phyloP scores from a whole-genome alignment of 2,113 vertebrate species.

The Phoxinus phoxinus region DNA sequence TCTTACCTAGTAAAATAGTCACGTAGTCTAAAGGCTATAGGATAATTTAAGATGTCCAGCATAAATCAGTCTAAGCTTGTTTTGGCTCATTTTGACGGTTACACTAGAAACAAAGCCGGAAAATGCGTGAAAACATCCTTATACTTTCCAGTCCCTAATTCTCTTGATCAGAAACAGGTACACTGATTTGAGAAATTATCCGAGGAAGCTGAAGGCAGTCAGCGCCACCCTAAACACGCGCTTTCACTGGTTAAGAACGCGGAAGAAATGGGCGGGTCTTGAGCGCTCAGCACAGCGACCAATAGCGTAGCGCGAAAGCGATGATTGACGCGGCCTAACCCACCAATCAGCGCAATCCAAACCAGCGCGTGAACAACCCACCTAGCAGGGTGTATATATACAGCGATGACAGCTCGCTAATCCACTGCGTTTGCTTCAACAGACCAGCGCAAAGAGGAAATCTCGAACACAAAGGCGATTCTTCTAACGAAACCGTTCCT shows the following conservation, averaged over 20 bases:
- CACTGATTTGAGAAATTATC: constrained; percentile 81
- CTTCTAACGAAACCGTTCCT: constrained; percentile 18
- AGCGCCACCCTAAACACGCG: constrained; percentile 71
- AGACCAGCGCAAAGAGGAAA: constrained; percentile 53
- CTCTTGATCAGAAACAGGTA: constrained; percentile 81
- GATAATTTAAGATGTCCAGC: background rate
- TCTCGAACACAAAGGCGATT: constrained; percentile 47
- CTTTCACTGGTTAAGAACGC: constrained; percentile 74
- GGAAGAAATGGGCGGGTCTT: constrained; percentile 57
- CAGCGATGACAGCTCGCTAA: constrained; percentile 73
- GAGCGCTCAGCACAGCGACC: constrained; percentile 15
- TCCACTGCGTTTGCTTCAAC: constrained; percentile 75
- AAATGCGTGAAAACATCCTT: background rate
- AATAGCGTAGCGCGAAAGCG: constrained; percentile 18
- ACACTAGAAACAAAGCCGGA: background rate
- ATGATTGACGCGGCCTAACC: constrained; percentile 55
- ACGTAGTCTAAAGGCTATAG: background rate
- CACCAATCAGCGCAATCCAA: constrained; percentile 66
- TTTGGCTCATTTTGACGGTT: background rate
- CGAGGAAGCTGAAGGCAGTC: constrained; percentile 73
- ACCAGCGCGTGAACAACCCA: constrained; percentile 64
- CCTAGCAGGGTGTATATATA: constrained; percentile 75
- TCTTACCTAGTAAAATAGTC: background rate
- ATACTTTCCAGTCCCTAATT: constrained; percentile 73
- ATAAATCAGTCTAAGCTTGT: background rate